Evolutionary conservation across 1,140 invertebrate genomes (phyloP), one percentile per base, ranked within the genome.

Genomic region (Drosophila bocqueti): DNA sequence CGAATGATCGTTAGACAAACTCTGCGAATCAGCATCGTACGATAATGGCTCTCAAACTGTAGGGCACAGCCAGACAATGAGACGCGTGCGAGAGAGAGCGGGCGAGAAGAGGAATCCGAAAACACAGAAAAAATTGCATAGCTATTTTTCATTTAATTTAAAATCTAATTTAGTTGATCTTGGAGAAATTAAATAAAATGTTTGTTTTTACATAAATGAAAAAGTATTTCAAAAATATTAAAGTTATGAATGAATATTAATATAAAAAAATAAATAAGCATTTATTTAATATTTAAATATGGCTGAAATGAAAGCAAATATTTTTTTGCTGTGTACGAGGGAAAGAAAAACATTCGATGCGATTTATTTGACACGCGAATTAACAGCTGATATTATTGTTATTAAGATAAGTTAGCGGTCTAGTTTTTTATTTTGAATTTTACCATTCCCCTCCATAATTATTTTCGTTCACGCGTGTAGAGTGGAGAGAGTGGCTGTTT

Each of bases 261-360:
- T 15, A 24, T 46, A 15, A 15, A 0, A 24, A 15, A 15, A 46
- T 13, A 7, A 24, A 24, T 2, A 46, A 9, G 1, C 1, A 47
- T 4, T 8, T 7, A 18, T 15, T 9, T 15, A 13, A 15, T 36
- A 55, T 36, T 57, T 24, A n/a, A 36, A 36, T 21, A 8, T 21
- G 3, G 3, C 11, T 13, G 1, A 13, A 34, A 2, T 13, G 10
- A 31, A 18, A 34, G 31, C 10, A 34, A 34, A 34, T 34, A 34
- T 18, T 59, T 74, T 50, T 18, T 52, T 29, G 13, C 55, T 18
- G 72, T 50, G 62, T 36, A 58, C 9, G 40, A 34, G 45, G 58
- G 45, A 54, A 86, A 79, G 40, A 49, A 84, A 77, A 87, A 89
- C 84, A 87, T 83, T 80, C 83, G 84, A 87, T 86, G 72, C 64